phyloP scores from a whole-genome alignment of 2,888 invertebrate species.

The Lissocephala sabroskyi region DNA sequence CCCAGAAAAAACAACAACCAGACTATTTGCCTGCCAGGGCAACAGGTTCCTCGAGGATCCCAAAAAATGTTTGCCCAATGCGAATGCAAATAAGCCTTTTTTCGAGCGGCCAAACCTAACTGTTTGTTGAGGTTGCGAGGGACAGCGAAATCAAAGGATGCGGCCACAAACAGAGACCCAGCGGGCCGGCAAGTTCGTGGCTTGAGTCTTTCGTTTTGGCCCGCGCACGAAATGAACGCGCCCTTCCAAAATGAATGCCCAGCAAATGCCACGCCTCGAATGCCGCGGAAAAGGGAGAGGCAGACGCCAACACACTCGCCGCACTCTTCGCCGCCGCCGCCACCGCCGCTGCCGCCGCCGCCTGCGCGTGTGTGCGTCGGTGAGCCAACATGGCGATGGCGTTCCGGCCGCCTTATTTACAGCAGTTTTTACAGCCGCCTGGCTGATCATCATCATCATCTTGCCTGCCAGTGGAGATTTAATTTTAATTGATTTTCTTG shows the following conservation, averaged over 20 bases:
- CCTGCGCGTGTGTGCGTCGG: constrained; percentile 31
- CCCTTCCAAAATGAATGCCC: constrained; percentile 52
- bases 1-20: constrained; percentile 22
- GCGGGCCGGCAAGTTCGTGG: constrained; percentile 42
- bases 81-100: constrained; percentile 50
- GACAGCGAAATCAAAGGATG: constrained; percentile 60
- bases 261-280: constrained; percentile 54
- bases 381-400: constrained; percentile 49
- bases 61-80: constrained; percentile 33
- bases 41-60: too few relatives aligned
- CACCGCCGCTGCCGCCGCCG: constrained; percentile 15
- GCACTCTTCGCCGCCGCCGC: too few relatives aligned
- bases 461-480: too few relatives aligned
- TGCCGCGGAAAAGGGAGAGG: constrained; percentile 13
- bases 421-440: constrained; percentile 4
- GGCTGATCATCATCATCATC: too few relatives aligned
- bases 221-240: constrained; percentile 43
- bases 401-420: constrained; percentile 9
- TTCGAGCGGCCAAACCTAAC: constrained; percentile 14
- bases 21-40: constrained; percentile 46
- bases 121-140: constrained; percentile 57
- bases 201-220: constrained; percentile 53
- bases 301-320: constrained; percentile 14
- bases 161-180: constrained; percentile 15
- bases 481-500: constrained; percentile 5